Base-by-base conservation (phyloP, 2,113 vertebrate genomes). In the Chaetura pelagica region DNA sequence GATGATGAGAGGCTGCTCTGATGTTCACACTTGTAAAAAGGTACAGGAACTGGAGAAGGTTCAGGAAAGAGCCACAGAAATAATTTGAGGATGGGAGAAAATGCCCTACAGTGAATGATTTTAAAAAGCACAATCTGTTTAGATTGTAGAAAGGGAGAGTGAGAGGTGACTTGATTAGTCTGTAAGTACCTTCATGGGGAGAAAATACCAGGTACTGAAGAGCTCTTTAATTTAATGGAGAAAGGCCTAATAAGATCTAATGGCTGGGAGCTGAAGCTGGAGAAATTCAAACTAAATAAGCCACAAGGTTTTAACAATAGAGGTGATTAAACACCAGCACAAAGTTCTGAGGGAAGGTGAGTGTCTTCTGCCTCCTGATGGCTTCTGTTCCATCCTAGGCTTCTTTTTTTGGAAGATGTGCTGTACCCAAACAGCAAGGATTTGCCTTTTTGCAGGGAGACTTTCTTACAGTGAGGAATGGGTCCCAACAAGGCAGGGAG, bases 61-160 rank as follows among this genome's bases (percentile, higher is more conserved):
- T 87, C 78, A 73, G 90, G 27, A 76, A 79, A 87, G 35, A 94
- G 75, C 9, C 3, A 3, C 54, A 73, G 79, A 91, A 90, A 68
- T 87, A 38, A 88, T 62, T 14, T 29, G 40, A 75, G 49, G 54
- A 44, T 0, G 5, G 24, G 54, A 90, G 49, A 85, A 93, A 94
- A 75, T 61, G 57, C 49, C 71, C 44, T 73, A 4, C 46, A 52
- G 40, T 46, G 78, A 85, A 75, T 35, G 66, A 61, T 61, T 94
- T 69, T 90, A 34, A 64, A 93, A 90, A 88, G 81, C 27, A n/a
- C 67, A 64, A 35, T 94, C 75, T 90, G 63, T 85, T 97, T 90
- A 61, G 82, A 80, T 69, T 90, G 67, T 79, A 77, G 71, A 61
- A 75, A 54, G 63, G 46, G 78, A 62, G 35, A 94, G 74, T 27